Evolutionary conservation across 2,888 invertebrate genomes (phyloP).

Genomic region (Cylloceria caligata): DNA sequence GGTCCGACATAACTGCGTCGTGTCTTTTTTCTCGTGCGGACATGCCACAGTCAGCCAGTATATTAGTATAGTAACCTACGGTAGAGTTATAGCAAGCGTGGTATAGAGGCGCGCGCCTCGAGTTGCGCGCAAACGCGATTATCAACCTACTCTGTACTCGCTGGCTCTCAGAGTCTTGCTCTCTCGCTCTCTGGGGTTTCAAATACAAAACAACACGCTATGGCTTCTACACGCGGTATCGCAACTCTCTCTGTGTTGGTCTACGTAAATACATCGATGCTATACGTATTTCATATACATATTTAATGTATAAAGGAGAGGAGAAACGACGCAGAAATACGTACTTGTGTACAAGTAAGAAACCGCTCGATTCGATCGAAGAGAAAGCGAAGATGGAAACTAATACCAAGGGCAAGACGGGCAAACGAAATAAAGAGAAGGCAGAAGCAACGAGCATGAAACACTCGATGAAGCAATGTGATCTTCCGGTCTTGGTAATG

Average conservation of each 20-base stretch:
- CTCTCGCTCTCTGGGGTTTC: not conserved
- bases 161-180: slow-evolving; percentile 16
- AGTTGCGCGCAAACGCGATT: slow-evolving; percentile 64
- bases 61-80: slow-evolving; percentile 30
- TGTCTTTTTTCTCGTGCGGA: slow-evolving; percentile 51
- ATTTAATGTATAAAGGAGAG: slow-evolving; percentile 1
- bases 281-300: not conserved
- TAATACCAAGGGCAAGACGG: not conserved
- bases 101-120: slow-evolving; percentile 34
- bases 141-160: slow-evolving; percentile 51
- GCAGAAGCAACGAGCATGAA: not conserved
- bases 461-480: slow-evolving; percentile 11
- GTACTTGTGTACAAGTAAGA: not conserved
- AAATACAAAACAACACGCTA: slow-evolving; percentile 2
- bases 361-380: slow-evolving; percentile 20
- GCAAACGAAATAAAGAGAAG: not conserved
- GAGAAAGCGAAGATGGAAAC: slow-evolving; percentile 35
- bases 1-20: slow-evolving; percentile 56
- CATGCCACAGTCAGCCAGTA: slow-evolving; percentile 39
- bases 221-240: slow-evolving; percentile 26
- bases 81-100: slow-evolving; percentile 29
- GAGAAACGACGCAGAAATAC: slow-evolving; percentile 39
- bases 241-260: slow-evolving; percentile 45
- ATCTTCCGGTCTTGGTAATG: slow-evolving; percentile 23
- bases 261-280: not conserved